Conservation (phyloP, 1,140 invertebrate species). For the Caenorhabditis latens region DNA sequence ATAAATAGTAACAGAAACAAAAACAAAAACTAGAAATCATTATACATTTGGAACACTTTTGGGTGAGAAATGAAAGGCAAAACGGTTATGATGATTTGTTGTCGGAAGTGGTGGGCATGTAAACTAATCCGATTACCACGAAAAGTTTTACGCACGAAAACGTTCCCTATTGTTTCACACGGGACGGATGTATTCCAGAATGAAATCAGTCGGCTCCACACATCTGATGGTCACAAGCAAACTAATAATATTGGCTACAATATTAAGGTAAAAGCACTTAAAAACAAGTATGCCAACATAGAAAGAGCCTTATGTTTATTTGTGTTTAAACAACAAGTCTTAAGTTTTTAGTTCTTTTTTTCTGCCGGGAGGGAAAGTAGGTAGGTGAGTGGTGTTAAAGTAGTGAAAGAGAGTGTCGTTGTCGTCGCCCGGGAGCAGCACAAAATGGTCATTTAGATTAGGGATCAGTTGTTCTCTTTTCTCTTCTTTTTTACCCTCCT, state of each 20-base stretch:
- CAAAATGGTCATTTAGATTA: conserved; percentile 53
- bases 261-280: conserved; percentile 24
- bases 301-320: conserved; percentile 19
- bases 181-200: background rate
- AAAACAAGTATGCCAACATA: conserved; percentile 29
- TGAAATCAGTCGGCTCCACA: background rate
- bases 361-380: background rate
- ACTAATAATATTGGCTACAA: background rate
- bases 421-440: conserved; percentile 29
- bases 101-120: conserved; percentile 6
- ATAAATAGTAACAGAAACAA: background rate
- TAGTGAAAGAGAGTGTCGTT: conserved; percentile 1
- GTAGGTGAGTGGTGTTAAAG: conserved; percentile 44
- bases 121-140: conserved; percentile 50
- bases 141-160: background rate
- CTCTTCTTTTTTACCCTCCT: background rate
- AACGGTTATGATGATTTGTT: conserved; percentile 46
- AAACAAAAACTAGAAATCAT: conserved; percentile 24
- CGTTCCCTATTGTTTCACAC: conserved; percentile 34
- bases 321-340: conserved; percentile 50
- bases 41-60: conserved; percentile 23
- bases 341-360: conserved; percentile 16
- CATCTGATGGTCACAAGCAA: background rate
- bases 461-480: conserved; percentile 33
- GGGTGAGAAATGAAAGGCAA: background rate